Conservation (phyloP, 2,113 vertebrate species). For the Brachyhypopomus occidentalis region DNA sequence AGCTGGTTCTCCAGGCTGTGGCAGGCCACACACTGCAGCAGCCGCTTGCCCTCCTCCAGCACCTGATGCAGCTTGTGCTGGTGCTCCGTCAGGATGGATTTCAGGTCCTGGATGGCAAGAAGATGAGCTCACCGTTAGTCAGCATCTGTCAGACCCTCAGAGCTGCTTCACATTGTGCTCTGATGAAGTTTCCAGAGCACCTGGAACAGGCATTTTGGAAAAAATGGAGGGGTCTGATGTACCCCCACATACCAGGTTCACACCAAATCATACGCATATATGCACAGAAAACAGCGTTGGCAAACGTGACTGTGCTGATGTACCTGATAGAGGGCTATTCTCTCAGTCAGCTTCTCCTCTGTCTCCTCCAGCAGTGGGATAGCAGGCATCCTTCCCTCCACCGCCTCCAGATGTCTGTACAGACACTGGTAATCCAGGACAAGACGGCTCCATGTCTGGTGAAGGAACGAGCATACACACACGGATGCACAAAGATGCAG, state of each 20-base stretch:
- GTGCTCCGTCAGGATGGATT: constrained; percentile 82
- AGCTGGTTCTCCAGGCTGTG: constrained; percentile 86
- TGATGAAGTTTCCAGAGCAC: too few relatives aligned
- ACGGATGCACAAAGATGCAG: neutral
- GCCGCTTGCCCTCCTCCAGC: constrained; percentile 88
- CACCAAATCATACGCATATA: too few relatives aligned
- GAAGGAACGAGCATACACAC: constrained; percentile 4
- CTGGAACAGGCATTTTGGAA: too few relatives aligned
- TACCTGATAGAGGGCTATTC: constrained; percentile 89
- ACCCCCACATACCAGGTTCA: too few relatives aligned
- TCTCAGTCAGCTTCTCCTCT: constrained; percentile 84
- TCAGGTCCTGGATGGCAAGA: constrained; percentile 75
- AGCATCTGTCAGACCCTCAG: neutral
- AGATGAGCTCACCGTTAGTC: neutral
- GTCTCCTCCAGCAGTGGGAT: constrained; percentile 91
- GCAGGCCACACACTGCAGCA: constrained; percentile 86
- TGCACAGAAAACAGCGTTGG: neutral
- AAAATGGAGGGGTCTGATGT: too few relatives aligned
- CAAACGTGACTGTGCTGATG: neutral
- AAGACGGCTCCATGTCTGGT: constrained; percentile 80
- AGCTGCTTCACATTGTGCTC: too few relatives aligned
- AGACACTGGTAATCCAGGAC: constrained; percentile 83
- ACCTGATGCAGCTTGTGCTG: constrained; percentile 91
- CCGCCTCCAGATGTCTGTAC: constrained; percentile 68
- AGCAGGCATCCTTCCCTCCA: constrained; percentile 84